Conservation (phyloP, 2,113 vertebrate genomes). For the Arenaria interpres region DNA sequence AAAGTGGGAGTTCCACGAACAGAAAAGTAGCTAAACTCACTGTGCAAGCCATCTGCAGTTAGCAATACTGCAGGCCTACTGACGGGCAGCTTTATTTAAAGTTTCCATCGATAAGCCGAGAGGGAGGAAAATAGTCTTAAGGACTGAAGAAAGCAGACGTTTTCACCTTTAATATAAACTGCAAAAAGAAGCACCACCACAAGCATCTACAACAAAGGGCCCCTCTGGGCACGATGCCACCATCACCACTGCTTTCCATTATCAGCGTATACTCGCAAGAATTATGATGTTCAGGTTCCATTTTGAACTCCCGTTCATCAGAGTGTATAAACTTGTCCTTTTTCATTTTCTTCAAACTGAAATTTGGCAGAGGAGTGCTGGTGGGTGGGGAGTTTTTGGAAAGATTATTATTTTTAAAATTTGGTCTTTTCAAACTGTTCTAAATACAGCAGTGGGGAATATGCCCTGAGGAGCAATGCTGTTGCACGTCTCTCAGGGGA, state of each 20-base stretch:
- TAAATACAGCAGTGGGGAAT: slow-evolving; percentile 57
- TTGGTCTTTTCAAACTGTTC: slow-evolving; percentile 44
- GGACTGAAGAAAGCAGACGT: not conserved
- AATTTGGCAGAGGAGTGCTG: slow-evolving; percentile 32
- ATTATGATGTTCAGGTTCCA: not conserved
- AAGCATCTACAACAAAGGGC: not conserved
- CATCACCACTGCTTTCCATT: not conserved
- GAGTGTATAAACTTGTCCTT: slow-evolving; percentile 1
- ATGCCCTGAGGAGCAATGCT: slow-evolving; percentile 41
- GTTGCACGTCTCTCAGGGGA: slow-evolving; percentile 48
- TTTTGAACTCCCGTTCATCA: not conserved
- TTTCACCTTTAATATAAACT: not conserved
- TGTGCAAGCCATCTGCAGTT: not conserved
- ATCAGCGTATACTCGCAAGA: not conserved
- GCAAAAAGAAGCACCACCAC: not conserved
- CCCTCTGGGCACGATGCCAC: not conserved
- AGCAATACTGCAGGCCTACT: not conserved
- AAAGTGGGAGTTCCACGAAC: not conserved
- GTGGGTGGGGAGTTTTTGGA: slow-evolving; percentile 39
- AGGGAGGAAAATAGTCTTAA: not conserved
- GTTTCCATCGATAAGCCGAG: not conserved
- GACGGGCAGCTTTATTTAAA: not conserved
- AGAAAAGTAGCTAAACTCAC: not conserved
- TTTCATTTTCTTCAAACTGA: slow-evolving; percentile 9
- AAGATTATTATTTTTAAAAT: slow-evolving; percentile 24